Conservation (phyloP, 1,140 invertebrate genomes). For the Pogonomyrmex californicus region DNA sequence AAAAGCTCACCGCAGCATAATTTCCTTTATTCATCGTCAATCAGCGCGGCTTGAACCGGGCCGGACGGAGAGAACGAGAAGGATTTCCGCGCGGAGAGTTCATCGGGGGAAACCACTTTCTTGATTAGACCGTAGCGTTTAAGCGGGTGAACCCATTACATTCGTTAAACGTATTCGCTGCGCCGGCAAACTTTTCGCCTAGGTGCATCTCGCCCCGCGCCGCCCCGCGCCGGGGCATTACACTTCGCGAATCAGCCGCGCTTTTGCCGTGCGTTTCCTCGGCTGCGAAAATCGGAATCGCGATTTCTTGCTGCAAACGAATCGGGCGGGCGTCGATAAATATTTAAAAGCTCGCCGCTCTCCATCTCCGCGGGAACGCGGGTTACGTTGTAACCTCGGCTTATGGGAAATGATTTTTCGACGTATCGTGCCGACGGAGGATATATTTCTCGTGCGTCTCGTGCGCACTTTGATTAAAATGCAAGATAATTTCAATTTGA, state of each 20-base stretch:
- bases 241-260: slow-evolving; percentile 33
- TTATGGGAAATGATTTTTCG: slow-evolving; percentile 15
- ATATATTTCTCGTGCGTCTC: neutral
- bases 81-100: slow-evolving; percentile 63
- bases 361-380: neutral
- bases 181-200: slow-evolving; percentile 64
- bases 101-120: slow-evolving; percentile 72
- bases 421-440: neutral
- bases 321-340: slow-evolving; percentile 21
- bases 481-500: neutral
- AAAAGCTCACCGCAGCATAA: slow-evolving; percentile 71
- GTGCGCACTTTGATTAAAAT: neutral
- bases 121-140: slow-evolving; percentile 75
- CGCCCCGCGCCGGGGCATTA: neutral
- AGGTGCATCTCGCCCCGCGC: neutral
- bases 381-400: neutral
- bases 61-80: slow-evolving; percentile 27
- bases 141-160: slow-evolving; percentile 70
- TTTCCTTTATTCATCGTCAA: slow-evolving; percentile 75
- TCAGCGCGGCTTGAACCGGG: slow-evolving; percentile 61
- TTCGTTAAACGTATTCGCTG: slow-evolving; percentile 71
- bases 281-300: slow-evolving; percentile 35
- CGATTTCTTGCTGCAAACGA: slow-evolving; percentile 35
- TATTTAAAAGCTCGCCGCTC: slow-evolving; percentile 25
- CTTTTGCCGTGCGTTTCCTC: slow-evolving; percentile 8